Percentiles rank a stretch among this genome's conserved stretches.
phyloP scores from a whole-genome alignment of 2,797 vertebrate species.

The Eleutherodactylus coqui region DNA sequence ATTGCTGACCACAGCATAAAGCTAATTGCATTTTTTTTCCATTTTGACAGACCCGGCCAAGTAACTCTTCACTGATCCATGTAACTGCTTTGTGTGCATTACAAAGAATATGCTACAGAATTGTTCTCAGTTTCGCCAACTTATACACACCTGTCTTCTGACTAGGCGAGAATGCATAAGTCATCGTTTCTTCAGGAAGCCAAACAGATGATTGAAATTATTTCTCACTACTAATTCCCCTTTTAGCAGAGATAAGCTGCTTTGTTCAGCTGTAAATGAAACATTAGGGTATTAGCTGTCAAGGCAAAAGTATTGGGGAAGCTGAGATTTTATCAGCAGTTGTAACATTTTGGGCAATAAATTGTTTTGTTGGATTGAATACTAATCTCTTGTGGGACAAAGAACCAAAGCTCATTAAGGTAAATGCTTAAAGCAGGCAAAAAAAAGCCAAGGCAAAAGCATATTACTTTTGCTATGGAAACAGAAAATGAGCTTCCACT shows the following conservation, averaged over 20 bases:
- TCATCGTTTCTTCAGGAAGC: slow-evolving; percentile 75
- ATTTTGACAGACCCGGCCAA: slow-evolving; percentile 74
- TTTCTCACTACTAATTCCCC: slow-evolving; percentile 79
- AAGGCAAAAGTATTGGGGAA: slow-evolving; percentile 79
- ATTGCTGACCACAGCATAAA: slow-evolving; percentile 77
- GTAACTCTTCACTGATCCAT: slow-evolving; percentile 76
- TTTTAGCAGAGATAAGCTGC: slow-evolving; percentile 79
- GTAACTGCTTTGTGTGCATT: slow-evolving; percentile 74
- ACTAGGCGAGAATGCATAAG: slow-evolving; percentile 71
- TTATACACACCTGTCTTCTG: slow-evolving; percentile 77
- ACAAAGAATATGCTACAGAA: slow-evolving; percentile 76
- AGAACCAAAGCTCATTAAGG: slow-evolving; percentile 82
- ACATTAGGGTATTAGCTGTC: slow-evolving; percentile 81
- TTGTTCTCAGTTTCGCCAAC: slow-evolving; percentile 73
- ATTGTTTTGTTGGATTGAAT: slow-evolving; percentile 80
- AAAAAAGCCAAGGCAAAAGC: slow-evolving; percentile 69
- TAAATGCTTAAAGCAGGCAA: slow-evolving; percentile 74
- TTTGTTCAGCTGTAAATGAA: slow-evolving; percentile 82
- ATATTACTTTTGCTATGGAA: slow-evolving; percentile 75
- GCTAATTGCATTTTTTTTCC: slow-evolving; percentile 78
- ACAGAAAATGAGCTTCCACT: slow-evolving; percentile 35
- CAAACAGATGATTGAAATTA: slow-evolving; percentile 79
- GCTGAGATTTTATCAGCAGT: slow-evolving; percentile 79
- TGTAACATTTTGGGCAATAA: slow-evolving; percentile 80
- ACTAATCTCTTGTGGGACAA: slow-evolving; percentile 78